Percentiles rank a stretch among this genome's conserved stretches.
phyloP scores from a whole-genome alignment of 2,888 invertebrate genomes.

The Dolichomitus sp. region DNA sequence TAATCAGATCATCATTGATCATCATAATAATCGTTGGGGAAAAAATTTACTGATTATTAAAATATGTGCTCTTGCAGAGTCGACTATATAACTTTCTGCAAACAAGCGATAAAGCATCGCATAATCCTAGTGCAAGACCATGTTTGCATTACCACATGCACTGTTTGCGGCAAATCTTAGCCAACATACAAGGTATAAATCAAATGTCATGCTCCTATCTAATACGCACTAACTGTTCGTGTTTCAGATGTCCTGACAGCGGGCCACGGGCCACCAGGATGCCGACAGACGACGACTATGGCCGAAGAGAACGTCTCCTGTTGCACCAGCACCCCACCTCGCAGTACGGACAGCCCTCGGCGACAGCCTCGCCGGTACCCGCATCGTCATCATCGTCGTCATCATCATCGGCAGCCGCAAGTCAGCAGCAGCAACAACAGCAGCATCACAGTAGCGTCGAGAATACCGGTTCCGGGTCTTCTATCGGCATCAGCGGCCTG shows the following conservation, averaged over 20 bases:
- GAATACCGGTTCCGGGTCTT: constrained; percentile 71
- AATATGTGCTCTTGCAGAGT: background rate
- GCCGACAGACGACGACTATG: constrained; percentile 87
- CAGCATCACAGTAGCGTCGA: constrained; percentile 81
- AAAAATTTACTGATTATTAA: background rate
- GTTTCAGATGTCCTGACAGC: constrained; percentile 90
- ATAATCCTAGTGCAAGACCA: background rate
- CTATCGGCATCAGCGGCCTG: constrained; percentile 79
- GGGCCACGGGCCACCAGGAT: constrained; percentile 90
- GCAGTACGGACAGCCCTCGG: constrained; percentile 80
- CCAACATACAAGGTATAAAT: background rate
- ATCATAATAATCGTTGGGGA: background rate
- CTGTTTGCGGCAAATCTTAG: constrained; percentile 6
- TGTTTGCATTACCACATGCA: constrained; percentile 30
- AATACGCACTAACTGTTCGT: constrained; percentile 31
- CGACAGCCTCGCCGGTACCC: constrained; percentile 70
- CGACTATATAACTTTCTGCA: background rate
- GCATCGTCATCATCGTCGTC: constrained; percentile 81
- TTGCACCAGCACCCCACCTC: constrained; percentile 84
- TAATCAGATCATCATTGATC: background rate
- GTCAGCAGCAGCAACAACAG: constrained; percentile 77
- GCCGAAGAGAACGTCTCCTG: constrained; percentile 86
- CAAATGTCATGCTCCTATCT: background rate
- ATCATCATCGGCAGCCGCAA: constrained; percentile 79
- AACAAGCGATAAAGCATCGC: constrained; percentile 3